phyloP scores from a whole-genome alignment of 92 coral and sea anemone genomes.

The Metridium senile region DNA sequence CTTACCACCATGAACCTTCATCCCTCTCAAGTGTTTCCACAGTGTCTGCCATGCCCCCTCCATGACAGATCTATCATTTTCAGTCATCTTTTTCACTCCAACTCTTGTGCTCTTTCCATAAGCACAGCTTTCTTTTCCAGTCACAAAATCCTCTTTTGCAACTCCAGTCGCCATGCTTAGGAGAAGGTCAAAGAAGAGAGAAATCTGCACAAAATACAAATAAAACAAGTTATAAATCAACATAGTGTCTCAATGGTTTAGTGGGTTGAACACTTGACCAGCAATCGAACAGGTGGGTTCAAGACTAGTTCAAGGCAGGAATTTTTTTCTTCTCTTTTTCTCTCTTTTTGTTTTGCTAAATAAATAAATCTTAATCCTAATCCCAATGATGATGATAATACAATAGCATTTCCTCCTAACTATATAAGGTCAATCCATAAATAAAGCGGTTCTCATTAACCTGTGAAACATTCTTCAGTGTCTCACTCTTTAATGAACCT shows the following conservation, averaged over 20 bases:
- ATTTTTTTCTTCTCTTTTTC: too few species aligned
- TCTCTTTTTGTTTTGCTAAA: too few species aligned
- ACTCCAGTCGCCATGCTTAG: slow-evolving; percentile 80
- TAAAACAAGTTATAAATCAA: not conserved
- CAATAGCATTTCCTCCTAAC: too few species aligned
- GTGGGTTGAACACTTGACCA: too few species aligned
- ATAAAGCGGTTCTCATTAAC: too few species aligned
- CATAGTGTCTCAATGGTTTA: not conserved
- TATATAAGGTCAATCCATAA: too few species aligned
- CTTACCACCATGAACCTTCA: slow-evolving; percentile 74
- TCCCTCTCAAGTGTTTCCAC: slow-evolving; percentile 79
- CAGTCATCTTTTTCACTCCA: slow-evolving; percentile 56
- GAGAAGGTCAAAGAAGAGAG: slow-evolving; percentile 83
- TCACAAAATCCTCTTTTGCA: slow-evolving; percentile 71
- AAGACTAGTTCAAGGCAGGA: too few species aligned
- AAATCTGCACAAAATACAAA: slow-evolving; percentile 47
- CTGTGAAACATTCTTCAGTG: too few species aligned
- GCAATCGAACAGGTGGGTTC: too few species aligned
- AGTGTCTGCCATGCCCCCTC: slow-evolving; percentile 65
- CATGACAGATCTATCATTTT: slow-evolving; percentile 64
- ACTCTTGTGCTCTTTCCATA: slow-evolving; percentile 88
- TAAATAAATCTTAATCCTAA: too few species aligned
- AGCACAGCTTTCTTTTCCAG: slow-evolving; percentile 79
- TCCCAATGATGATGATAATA: too few species aligned
- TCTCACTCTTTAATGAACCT: too few species aligned